These are phyloP conservation scores for Therioaphis trifolii DNA, from an alignment of 2,888 invertebrate genomes.

Conservation along the genomic window DNA sequence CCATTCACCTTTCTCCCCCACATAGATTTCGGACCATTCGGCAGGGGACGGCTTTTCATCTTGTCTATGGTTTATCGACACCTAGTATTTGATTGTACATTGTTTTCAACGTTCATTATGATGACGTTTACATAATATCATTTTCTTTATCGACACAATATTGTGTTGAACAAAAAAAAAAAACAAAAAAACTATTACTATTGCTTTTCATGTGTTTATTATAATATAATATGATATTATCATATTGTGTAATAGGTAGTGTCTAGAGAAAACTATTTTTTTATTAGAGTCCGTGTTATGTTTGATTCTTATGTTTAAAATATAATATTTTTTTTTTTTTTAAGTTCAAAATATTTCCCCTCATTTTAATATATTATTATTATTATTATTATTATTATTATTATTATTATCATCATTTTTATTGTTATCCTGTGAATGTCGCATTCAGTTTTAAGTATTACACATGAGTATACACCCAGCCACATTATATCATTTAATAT, in stretches of 20 bases:
- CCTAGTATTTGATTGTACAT: too few relatives aligned
- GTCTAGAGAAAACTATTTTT: conserved; percentile 12
- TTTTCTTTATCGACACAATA: too few relatives aligned
- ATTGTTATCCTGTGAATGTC: conserved; percentile 41
- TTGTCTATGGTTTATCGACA: too few relatives aligned
- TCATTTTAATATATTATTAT: conserved; percentile 21
- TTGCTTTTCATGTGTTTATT: too few relatives aligned
- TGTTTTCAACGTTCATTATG: too few relatives aligned
- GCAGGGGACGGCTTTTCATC: too few relatives aligned
- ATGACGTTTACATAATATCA: too few relatives aligned
- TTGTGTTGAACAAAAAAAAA: too few relatives aligned
- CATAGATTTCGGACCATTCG: too few relatives aligned
- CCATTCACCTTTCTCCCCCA: too few relatives aligned
- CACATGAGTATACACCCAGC: conserved; percentile 21
- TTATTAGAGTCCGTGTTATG: conserved; percentile 32
- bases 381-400: not conserved
- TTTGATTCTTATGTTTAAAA: conserved; percentile 40
- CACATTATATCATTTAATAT: conserved; percentile 9
- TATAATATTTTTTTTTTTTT: not conserved
- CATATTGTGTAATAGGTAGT: not conserved
- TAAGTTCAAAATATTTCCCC: not conserved
- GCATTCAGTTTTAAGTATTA: conserved; percentile 29
- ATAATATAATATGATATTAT: too few relatives aligned
- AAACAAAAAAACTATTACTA: too few relatives aligned
- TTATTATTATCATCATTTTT: conserved; percentile 7